phyloP scores from a whole-genome alignment of 2,888 invertebrate species.

The Leptopilina myrica region DNA sequence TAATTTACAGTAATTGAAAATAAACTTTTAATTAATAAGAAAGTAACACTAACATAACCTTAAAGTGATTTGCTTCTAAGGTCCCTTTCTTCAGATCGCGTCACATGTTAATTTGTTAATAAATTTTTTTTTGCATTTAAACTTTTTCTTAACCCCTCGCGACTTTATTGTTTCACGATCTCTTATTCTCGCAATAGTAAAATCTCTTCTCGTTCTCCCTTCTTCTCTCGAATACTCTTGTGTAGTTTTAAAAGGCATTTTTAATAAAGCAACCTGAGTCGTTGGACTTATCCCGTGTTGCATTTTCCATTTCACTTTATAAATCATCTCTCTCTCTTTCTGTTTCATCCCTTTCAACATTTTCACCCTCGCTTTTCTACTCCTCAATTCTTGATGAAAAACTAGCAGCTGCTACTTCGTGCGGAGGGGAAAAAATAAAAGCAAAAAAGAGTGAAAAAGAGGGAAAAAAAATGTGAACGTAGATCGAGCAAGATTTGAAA shows the following conservation, averaged over 20 bases:
- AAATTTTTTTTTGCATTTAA: too few species aligned
- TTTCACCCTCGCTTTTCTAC: constrained; percentile 33
- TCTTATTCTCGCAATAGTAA: constrained; percentile 4
- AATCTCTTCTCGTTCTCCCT: neutral
- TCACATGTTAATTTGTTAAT: too few species aligned
- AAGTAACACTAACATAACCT: too few species aligned
- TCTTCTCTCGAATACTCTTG: neutral
- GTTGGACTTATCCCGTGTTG: constrained; percentile 53
- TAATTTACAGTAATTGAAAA: too few species aligned
- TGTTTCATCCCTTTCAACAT: constrained; percentile 25
- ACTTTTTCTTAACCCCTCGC: too few species aligned
- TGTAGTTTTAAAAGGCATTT: constrained; percentile 47
- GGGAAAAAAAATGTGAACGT: neutral
- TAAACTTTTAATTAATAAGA: too few species aligned
- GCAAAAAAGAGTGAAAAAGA: neutral
- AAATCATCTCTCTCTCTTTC: neutral
- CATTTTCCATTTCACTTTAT: constrained; percentile 33
- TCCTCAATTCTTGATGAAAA: constrained; percentile 40
- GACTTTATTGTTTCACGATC: neutral
- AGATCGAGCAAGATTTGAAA: constrained; percentile 40
- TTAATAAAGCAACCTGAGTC: constrained; percentile 58
- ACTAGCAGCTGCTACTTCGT: constrained; percentile 34
- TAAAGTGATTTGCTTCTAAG: too few species aligned
- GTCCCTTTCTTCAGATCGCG: too few species aligned
- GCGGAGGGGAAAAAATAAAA: too few species aligned